Conservation (phyloP, 2,797 vertebrate genomes). For the Gobio occitaniae region DNA sequence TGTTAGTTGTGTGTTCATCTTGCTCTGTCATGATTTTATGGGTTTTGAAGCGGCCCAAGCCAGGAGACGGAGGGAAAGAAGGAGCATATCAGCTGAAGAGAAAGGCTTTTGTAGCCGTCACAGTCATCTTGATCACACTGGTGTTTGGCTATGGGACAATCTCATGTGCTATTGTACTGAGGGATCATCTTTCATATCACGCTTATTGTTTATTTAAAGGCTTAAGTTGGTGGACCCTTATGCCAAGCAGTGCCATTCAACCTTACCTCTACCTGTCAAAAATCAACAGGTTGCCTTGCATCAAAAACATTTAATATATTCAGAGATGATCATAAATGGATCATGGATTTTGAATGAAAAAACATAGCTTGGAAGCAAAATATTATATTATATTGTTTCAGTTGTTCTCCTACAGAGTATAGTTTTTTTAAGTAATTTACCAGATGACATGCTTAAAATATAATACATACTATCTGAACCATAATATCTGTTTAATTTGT, state of each 20-base stretch:
- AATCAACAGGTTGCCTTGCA: background rate
- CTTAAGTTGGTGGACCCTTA: conserved; percentile 12
- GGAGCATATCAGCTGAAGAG: background rate
- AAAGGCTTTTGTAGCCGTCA: conserved; percentile 1
- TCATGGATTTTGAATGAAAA: background rate
- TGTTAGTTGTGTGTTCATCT: background rate
- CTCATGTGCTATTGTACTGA: background rate
- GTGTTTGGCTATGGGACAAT: conserved; percentile 10
- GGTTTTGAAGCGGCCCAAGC: conserved; percentile 27
- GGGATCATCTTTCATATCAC: background rate
- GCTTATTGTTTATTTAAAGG: background rate
- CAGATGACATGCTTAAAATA: background rate
- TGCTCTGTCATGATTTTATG: conserved; percentile 17
- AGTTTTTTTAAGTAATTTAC: too few species aligned
- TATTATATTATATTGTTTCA: too few species aligned
- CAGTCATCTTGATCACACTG: conserved; percentile 4
- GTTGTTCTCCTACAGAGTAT: too few species aligned
- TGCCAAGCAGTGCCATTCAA: conserved; percentile 3
- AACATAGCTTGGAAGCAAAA: too few species aligned
- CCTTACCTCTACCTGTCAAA: conserved; percentile 19
- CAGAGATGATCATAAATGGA: background rate
- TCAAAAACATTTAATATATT: background rate
- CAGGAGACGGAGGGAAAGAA: background rate
- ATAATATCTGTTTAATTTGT: background rate
- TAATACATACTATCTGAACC: background rate